Percentiles rank a stretch among this genome's conserved stretches.
phyloP scores from a whole-genome alignment of 2,888 invertebrate genomes.

The Eristalinus aeneus region DNA sequence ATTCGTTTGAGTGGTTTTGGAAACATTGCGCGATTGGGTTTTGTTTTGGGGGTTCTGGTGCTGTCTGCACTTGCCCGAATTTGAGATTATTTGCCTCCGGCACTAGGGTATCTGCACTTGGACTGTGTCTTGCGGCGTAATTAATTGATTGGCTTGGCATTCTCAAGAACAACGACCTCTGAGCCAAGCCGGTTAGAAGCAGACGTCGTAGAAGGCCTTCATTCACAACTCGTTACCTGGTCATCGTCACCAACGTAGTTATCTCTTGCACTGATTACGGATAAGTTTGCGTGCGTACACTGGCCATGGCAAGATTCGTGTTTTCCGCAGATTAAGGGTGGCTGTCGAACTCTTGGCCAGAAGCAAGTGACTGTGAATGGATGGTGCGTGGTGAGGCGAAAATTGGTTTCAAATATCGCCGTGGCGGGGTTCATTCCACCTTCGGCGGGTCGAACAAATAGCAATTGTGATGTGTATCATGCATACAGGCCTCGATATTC shows the following conservation, averaged over 20 bases:
- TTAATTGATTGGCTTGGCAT: not conserved
- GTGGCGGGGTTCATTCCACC: not conserved
- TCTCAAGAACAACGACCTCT: not conserved
- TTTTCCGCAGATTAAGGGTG: not conserved
- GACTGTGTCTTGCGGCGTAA: not conserved
- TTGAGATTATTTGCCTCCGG: not conserved
- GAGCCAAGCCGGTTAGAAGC: not conserved
- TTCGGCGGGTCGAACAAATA: too few species aligned
- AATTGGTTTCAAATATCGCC: not conserved
- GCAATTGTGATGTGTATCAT: too few species aligned
- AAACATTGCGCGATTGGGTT: conserved; percentile 27
- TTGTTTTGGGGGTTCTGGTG: not conserved
- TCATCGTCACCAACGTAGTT: not conserved
- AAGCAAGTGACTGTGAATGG: not conserved
- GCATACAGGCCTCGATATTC: too few species aligned
- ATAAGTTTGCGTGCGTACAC: not conserved
- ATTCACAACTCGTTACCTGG: not conserved
- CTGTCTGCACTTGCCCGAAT: not conserved
- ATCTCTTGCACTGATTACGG: not conserved
- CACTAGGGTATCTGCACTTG: not conserved
- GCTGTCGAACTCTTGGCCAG: not conserved
- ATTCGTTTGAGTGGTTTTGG: not conserved
- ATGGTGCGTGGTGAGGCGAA: not conserved
- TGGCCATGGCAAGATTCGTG: not conserved
- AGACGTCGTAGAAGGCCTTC: not conserved